These are phyloP conservation scores for Carterocephalus palaemon DNA, from an alignment of 2,888 invertebrate genomes.

Conservation along the genomic window DNA sequence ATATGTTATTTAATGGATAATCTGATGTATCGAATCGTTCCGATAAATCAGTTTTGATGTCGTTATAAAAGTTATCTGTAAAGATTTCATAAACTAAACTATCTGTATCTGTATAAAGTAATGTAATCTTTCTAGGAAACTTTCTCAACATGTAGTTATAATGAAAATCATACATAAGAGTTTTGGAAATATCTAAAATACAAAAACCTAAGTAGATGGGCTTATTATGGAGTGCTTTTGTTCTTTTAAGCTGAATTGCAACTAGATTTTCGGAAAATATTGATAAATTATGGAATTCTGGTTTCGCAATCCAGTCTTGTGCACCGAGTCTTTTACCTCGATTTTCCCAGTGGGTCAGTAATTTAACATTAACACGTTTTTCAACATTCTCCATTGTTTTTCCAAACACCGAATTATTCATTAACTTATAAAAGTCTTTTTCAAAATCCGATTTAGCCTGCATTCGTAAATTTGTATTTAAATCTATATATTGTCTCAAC, in stretches of 20 bases:
- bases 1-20: conserved; percentile 36
- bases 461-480: too few species aligned
- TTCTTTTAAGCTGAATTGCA: conserved; percentile 31
- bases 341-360: too few species aligned
- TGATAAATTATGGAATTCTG: conserved; percentile 42
- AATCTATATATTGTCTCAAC: conserved; percentile 47
- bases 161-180: conserved; percentile 34
- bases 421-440: too few species aligned
- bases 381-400: too few species aligned
- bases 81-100: conserved; percentile 35
- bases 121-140: conserved; percentile 27
- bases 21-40: conserved; percentile 37
- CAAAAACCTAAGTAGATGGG: conserved; percentile 33
- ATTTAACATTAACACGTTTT: too few species aligned
- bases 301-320: conserved; percentile 32
- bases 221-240: conserved; percentile 30
- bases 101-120: conserved; percentile 36
- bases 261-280: conserved; percentile 44
- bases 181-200: conserved; percentile 31
- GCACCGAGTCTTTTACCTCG: too few species aligned
- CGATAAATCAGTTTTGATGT: conserved; percentile 32
- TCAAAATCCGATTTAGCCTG: too few species aligned
- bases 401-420: too few species aligned
- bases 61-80: conserved; percentile 32
- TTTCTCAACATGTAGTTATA: conserved; percentile 30